Conservation (phyloP, 2,888 invertebrate species). For the Platypus cylindrus region DNA sequence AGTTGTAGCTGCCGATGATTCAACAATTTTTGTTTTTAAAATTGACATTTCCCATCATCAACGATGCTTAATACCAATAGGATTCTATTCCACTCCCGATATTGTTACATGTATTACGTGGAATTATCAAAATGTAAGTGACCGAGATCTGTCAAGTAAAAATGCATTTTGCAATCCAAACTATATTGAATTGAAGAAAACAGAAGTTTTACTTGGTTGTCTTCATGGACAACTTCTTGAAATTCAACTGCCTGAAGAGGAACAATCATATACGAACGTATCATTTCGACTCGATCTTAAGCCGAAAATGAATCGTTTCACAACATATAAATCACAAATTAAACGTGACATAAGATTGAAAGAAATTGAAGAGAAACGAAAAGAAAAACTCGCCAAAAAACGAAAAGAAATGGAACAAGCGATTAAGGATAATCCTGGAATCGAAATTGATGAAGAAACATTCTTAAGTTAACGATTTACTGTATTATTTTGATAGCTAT, state of each 20-base stretch:
- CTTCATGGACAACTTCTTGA: constrained; percentile 42
- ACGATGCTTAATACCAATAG: constrained; percentile 45
- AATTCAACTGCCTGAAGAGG: constrained; percentile 35
- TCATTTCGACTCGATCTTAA: constrained; percentile 34
- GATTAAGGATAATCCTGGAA: constrained; percentile 42
- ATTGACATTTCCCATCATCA: constrained; percentile 31
- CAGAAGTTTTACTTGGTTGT: constrained; percentile 42
- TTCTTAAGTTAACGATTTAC: constrained; percentile 42
- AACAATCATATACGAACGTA: constrained; percentile 35
- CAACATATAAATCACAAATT: constrained; percentile 47
- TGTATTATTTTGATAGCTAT: constrained; percentile 8
- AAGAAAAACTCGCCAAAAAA: constrained; percentile 40
- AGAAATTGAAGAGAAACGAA: constrained; percentile 41
- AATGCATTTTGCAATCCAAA: not conserved
- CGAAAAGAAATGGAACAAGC: constrained; percentile 45
- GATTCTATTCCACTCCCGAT: constrained; percentile 52
- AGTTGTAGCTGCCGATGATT: constrained; percentile 54
- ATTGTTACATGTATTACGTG: constrained; percentile 53
- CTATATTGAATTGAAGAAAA: constrained; percentile 28
- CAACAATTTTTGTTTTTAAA: constrained; percentile 54
- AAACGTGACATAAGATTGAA: constrained; percentile 44
- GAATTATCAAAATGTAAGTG: constrained; percentile 25
- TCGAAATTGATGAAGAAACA: constrained; percentile 46
- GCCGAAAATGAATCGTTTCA: constrained; percentile 37
- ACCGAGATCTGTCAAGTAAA: too few relatives aligned